Percentiles rank a stretch among this genome's conserved stretches.
Evolutionary conservation across 2,888 invertebrate genomes (phyloP).

Genomic region (Pteria penguin): DNA sequence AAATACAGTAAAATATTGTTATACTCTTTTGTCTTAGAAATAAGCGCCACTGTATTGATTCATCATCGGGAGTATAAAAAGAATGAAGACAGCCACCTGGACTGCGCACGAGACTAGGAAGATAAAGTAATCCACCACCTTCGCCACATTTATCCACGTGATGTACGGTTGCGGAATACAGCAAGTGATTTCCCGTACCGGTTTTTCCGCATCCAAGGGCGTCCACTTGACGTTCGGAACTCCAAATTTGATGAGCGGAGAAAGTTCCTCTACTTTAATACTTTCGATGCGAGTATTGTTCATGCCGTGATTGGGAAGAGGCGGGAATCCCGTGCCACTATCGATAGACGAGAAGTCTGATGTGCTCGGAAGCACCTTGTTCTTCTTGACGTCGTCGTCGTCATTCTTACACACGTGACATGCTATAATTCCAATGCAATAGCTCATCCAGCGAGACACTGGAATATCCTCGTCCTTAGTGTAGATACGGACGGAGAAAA

Average conservation of each 20-base stretch:
- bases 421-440: constrained; percentile 24
- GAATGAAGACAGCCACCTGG: not conserved
- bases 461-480: constrained; percentile 38
- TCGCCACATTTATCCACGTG: constrained; percentile 51
- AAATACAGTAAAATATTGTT: too few species aligned
- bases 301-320: not conserved
- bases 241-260: constrained; percentile 32
- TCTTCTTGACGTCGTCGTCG: not conserved
- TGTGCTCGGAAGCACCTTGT: not conserved
- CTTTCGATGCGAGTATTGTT: not conserved
- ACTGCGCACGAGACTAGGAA: constrained; percentile 24
- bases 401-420: constrained; percentile 31
- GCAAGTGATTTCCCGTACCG: constrained; percentile 14
- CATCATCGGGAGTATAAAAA: constrained; percentile 9
- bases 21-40: too few species aligned
- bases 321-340: not conserved
- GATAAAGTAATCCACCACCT: constrained; percentile 49
- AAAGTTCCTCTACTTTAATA: constrained; percentile 8
- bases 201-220: constrained; percentile 15
- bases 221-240: constrained; percentile 37
- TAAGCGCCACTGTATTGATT: not conserved
- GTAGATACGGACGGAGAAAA: constrained; percentile 47
- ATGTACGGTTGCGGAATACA: constrained; percentile 20
- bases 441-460: constrained; percentile 29
- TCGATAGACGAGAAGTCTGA: not conserved